phyloP scores from a whole-genome alignment of 2,888 invertebrate species.

The Drosophila setosimentum region DNA sequence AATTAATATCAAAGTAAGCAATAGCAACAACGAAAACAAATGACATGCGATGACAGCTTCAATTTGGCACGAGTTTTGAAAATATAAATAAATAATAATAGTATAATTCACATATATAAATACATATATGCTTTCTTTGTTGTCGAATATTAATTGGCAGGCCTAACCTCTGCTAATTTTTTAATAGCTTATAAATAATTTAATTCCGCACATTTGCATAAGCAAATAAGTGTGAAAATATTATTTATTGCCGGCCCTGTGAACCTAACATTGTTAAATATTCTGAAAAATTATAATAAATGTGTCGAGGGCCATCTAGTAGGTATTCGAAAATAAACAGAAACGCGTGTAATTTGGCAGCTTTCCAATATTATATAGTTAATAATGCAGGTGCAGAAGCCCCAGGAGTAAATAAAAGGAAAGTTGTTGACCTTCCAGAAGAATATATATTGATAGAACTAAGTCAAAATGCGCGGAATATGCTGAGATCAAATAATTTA shows the following conservation, averaged over 20 bases:
- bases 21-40: constrained; percentile 44
- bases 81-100: constrained; percentile 4
- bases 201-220: constrained; percentile 53
- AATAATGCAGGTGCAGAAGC: constrained; percentile 1
- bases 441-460: neutral
- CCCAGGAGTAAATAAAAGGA: neutral
- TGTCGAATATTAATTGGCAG: constrained; percentile 47
- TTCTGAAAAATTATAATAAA: constrained; percentile 14
- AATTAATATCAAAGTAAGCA: constrained; percentile 72
- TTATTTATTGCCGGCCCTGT: constrained; percentile 55
- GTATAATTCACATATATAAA: neutral
- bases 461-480: neutral
- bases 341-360: neutral
- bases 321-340: neutral
- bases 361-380: neutral
- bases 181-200: constrained; percentile 70
- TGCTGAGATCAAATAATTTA: neutral
- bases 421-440: constrained; percentile 8
- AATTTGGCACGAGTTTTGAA: constrained; percentile 53
- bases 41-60: constrained; percentile 64
- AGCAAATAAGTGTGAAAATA: constrained; percentile 42
- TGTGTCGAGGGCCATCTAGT: constrained; percentile 24
- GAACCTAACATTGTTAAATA: constrained; percentile 47
- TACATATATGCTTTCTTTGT: constrained; percentile 8
- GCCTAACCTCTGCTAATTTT: constrained; percentile 70